phyloP scores from a whole-genome alignment of 2,888 invertebrate species.

The Chloroclysta siterata region DNA sequence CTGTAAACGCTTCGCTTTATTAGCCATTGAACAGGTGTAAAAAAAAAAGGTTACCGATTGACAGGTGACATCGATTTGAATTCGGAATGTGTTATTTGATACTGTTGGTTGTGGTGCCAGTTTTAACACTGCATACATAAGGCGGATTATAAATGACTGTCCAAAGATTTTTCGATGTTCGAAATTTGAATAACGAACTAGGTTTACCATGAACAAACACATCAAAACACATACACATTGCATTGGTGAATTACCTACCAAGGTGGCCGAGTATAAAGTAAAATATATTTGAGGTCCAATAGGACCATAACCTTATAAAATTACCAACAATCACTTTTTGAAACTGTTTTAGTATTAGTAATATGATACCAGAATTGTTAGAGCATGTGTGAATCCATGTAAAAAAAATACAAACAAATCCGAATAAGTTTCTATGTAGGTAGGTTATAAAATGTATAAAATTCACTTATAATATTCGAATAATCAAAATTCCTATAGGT shows the following conservation, averaged over 20 bases:
- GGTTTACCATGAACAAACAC: not conserved
- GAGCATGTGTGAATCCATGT: too few relatives aligned
- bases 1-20: constrained; percentile 20
- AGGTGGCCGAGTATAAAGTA: not conserved
- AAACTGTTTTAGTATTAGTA: too few relatives aligned
- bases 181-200: not conserved
- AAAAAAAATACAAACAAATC: too few relatives aligned
- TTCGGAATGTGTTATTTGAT: constrained; percentile 28
- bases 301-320: too few relatives aligned
- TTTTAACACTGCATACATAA: constrained; percentile 14
- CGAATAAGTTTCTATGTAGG: too few relatives aligned
- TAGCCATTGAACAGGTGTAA: constrained; percentile 13
- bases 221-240: not conserved
- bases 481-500: too few relatives aligned
- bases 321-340: too few relatives aligned
- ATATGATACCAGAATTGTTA: too few relatives aligned
- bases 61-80: constrained; percentile 34
- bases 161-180: constrained; percentile 1
- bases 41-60: constrained; percentile 27
- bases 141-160: constrained; percentile 11
- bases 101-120: constrained; percentile 17
- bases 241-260: not conserved
- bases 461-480: too few relatives aligned
- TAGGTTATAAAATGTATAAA: too few relatives aligned
- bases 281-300: too few relatives aligned